Percentiles rank a stretch among this genome's conserved stretches.
phyloP scores from a whole-genome alignment of 2,113 vertebrate genomes.

The Crotalus tigris region DNA sequence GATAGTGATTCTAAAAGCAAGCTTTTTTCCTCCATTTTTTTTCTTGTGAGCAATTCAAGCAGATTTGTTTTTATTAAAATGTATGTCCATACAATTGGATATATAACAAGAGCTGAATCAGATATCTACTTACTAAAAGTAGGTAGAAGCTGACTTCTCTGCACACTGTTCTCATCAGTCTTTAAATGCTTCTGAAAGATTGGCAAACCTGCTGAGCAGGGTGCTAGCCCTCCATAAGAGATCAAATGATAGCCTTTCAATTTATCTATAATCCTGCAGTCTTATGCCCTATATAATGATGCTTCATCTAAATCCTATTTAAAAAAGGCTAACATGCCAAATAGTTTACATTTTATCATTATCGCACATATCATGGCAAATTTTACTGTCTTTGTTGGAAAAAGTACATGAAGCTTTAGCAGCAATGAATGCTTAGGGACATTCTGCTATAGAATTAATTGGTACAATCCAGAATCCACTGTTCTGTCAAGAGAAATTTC shows the following conservation, averaged over 20 bases:
- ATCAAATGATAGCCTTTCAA: not conserved
- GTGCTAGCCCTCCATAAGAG: not conserved
- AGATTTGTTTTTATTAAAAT: not conserved
- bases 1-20: not conserved
- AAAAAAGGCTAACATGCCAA: not conserved
- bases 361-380: not conserved
- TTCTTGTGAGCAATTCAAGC: not conserved
- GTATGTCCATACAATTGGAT: not conserved
- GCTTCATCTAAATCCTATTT: not conserved
- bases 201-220: not conserved
- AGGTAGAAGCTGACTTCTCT: not conserved
- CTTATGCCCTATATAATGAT: not conserved
- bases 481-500: not conserved
- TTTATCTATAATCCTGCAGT: not conserved
- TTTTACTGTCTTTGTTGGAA: not conserved
- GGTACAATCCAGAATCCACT: not conserved
- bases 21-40: not conserved
- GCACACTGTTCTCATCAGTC: not conserved
- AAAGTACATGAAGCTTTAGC: not conserved
- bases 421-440: not conserved
- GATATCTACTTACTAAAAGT: not conserved
- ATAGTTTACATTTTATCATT: not conserved
- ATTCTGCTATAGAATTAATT: not conserved
- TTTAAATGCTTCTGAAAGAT: not conserved
- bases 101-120: not conserved